Base-by-base conservation (phyloP, 2,888 invertebrate species). In the Hylaea fasciaria region DNA sequence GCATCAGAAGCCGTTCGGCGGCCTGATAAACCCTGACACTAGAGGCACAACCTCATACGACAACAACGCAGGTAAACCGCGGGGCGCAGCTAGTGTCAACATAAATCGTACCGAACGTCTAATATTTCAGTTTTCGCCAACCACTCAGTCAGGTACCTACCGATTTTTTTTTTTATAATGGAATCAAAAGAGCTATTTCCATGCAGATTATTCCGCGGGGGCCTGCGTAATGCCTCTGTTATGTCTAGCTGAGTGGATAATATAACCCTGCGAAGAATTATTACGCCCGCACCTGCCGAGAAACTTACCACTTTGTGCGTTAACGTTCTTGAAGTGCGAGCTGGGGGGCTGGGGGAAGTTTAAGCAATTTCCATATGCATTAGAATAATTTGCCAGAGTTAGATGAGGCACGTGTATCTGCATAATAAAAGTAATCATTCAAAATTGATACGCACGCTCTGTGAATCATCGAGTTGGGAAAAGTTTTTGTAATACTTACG, bases 241-340 rank as follows among this genome's bases (percentile, higher is more conserved):
- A 65, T 62, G 60, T 70, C 67, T 69, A 57, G 51, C 60, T 61
- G 67, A 69, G 62, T 66, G 54, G 62, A 70, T 70, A 70, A 80
- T 73, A 77, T 68, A 76, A 66, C 68, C 67, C 60, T 72, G 71
- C 64, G 76, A 79, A 79, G 77, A 80, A 79, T 80, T 76, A 79
- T 77, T 67, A 70, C 71, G 50, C 57, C 67, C 70, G 69, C 80
- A 81, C 83, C 82, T 82, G 82, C 73, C 72, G 71, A 72, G 60
- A 70, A 78, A 79, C 76, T 79, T 77, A 68, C 73, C 76, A 76
- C 77, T 78, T 77, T 73, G 62, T 71, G 68, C 71, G 73, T 77
- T 75, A 76, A 74, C 61, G 56, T 17, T 48, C 47, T 51, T 37
- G 16, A 41, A 45, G 53, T 50, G 54, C 65, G 71, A 70, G 63